phyloP scores from a whole-genome alignment of 2,113 vertebrate species.

The Brachyhypopomus gauderio region DNA sequence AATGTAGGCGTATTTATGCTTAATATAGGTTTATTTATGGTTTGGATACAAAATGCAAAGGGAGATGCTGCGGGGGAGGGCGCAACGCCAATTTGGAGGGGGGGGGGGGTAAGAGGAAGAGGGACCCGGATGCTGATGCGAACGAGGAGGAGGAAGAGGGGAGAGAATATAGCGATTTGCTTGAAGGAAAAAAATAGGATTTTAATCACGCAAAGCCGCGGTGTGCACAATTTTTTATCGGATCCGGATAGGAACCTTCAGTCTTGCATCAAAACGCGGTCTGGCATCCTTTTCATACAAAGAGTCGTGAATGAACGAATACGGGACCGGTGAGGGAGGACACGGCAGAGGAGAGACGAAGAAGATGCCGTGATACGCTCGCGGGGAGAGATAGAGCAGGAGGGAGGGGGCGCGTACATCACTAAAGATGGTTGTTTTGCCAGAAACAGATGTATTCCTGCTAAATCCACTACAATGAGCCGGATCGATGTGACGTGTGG shows the following conservation, averaged over 20 bases:
- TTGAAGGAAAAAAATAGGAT: not conserved
- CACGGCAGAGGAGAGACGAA: slow-evolving; percentile 64
- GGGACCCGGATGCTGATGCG: slow-evolving; percentile 73
- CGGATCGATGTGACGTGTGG: slow-evolving; percentile 53
- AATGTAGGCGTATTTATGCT: too few species aligned
- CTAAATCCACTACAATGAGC: slow-evolving; percentile 58
- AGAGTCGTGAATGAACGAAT: slow-evolving; percentile 45
- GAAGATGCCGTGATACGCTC: slow-evolving; percentile 75
- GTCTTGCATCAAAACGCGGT: not conserved
- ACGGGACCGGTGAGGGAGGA: slow-evolving; percentile 53
- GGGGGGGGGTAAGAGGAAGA: slow-evolving; percentile 57
- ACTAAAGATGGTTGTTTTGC: slow-evolving; percentile 68
- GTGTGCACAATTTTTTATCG: too few species aligned
- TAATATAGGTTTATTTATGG: too few species aligned
- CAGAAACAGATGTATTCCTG: slow-evolving; percentile 55
- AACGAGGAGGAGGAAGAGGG: slow-evolving; percentile 26
- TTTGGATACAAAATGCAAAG: not conserved
- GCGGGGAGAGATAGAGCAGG: slow-evolving; percentile 64
- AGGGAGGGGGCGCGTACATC: slow-evolving; percentile 63
- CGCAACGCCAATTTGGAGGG: slow-evolving; percentile 5
- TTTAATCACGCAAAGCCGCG: too few species aligned
- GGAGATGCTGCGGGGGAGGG: slow-evolving; percentile 49
- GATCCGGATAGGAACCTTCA: slow-evolving; percentile 11
- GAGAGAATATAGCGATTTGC: slow-evolving; percentile 18
- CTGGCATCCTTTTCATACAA: slow-evolving; percentile 1